Evolutionary conservation across 1,140 invertebrate species (phyloP).

Genomic region (Melanaphis sacchari): DNA sequence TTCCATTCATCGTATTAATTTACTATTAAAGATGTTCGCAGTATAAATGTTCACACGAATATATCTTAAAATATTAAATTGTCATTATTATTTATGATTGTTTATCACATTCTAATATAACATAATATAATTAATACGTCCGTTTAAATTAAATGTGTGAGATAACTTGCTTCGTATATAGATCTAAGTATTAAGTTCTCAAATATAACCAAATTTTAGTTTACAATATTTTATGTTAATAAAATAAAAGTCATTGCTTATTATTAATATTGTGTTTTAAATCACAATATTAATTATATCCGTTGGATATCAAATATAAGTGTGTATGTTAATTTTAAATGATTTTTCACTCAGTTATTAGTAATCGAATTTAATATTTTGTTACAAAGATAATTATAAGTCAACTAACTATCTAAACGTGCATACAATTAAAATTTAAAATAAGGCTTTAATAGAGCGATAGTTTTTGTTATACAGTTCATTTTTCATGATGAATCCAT

Average conservation of each 20-base stretch:
- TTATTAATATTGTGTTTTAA: no score
- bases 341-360: not conserved
- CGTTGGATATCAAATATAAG: no score
- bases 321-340: no score
- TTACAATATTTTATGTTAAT: no score
- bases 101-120: no score
- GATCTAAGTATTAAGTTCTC: no score
- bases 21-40: not conserved
- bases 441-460: not conserved
- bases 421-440: not conserved
- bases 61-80: no score
- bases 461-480: not conserved
- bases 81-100: no score
- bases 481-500: not conserved
- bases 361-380: not conserved
- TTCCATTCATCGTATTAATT: not conserved
- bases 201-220: no score
- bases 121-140: not conserved
- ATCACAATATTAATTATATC: no score
- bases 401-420: not conserved
- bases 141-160: not conserved
- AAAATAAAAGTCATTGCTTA: no score
- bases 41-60: not conserved
- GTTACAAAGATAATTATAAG: not conserved
- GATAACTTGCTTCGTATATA: no score